Evolutionary conservation across 2,797 vertebrate species (phyloP).

Genomic region (Sebastes iracundus): DNA sequence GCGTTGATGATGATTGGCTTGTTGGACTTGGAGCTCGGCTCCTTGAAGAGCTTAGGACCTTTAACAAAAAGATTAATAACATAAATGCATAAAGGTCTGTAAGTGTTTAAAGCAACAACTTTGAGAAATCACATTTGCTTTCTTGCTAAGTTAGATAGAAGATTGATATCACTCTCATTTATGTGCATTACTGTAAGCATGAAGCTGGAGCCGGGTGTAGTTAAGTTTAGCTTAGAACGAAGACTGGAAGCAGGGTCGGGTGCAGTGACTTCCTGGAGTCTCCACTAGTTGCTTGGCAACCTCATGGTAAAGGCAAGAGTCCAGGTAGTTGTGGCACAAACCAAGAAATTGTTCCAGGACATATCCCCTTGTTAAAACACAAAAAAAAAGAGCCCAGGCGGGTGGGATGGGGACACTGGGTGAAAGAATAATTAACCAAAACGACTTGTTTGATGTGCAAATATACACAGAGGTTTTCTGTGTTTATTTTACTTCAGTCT

Average conservation of each 20-base stretch:
- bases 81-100: neutral
- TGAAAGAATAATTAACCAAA: neutral
- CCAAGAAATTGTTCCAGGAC: neutral
- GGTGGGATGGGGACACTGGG: neutral
- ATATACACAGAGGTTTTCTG: neutral
- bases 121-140: neutral
- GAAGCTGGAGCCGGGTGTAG: neutral
- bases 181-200: neutral
- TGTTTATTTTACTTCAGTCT: neutral
- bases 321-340: neutral
- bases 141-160: neutral
- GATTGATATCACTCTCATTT: neutral
- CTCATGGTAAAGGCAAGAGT: neutral
- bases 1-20: slow-evolving; percentile 98
- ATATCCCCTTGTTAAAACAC: no score
- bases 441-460: no score
- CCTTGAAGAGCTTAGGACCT: slow-evolving; percentile 98
- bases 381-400: no score
- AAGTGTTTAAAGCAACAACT: neutral
- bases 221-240: neutral
- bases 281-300: neutral
- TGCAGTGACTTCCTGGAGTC: no score
- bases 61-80: neutral
- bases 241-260: neutral
- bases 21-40: slow-evolving; percentile 98